Conservation (phyloP, 2,888 invertebrate species). For the Keiferia lycopersicella region DNA sequence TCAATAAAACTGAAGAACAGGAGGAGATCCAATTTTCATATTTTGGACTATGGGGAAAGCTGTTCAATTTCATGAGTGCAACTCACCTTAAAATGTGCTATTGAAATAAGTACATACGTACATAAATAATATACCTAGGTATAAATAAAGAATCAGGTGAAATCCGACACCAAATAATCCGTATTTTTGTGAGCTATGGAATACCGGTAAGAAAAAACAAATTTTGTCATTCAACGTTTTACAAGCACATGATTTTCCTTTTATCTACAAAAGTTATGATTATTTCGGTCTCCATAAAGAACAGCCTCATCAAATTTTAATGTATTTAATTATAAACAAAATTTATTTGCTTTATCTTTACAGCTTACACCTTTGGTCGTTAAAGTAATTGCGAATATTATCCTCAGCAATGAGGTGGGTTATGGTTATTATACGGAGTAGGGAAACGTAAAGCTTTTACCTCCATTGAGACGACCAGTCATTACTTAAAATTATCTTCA, state of each 20-base stretch:
- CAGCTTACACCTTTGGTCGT: constrained; percentile 30
- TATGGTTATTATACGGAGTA: constrained; percentile 25
- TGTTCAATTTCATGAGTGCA: too few species aligned
- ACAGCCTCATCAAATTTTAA: neutral
- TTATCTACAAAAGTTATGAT: neutral
- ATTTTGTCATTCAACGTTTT: too few species aligned
- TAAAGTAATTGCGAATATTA: constrained; percentile 10
- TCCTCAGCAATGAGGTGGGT: neutral
- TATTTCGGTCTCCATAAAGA: neutral
- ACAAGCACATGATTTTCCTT: neutral
- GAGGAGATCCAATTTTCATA: too few species aligned
- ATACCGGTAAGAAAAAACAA: too few species aligned
- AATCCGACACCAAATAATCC: too few species aligned
- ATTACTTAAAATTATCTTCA: neutral
- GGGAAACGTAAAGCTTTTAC: neutral
- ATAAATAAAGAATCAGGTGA: too few species aligned
- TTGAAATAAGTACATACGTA: too few species aligned
- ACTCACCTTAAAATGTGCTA: too few species aligned
- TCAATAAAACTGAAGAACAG: too few species aligned
- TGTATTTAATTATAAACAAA: neutral
- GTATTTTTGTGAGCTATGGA: too few species aligned
- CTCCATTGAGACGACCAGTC: neutral
- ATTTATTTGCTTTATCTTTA: constrained; percentile 31
- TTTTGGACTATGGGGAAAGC: too few species aligned
- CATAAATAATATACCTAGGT: too few species aligned